A percentile compares a stretch with the other conserved stretches of the same genome.
These are phyloP conservation scores for Tetrao urogallus DNA, from an alignment of 2,113 vertebrate species.

Conservation along the genomic window DNA sequence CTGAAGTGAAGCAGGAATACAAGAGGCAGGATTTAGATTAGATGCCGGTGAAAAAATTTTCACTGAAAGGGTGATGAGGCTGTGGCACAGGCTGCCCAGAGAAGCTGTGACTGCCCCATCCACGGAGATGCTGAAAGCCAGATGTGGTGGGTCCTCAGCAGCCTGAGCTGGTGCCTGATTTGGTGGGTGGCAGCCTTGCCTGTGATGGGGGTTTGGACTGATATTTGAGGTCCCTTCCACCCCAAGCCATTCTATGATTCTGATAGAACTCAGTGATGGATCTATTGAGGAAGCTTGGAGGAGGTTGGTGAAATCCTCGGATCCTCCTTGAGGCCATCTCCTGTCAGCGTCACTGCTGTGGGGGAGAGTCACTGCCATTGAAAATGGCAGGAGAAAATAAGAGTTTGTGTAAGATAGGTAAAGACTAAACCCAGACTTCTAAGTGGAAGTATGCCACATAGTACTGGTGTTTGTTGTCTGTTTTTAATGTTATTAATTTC, in stretches of 20 bases:
- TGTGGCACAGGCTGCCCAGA: no score
- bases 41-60: no score
- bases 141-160: no score
- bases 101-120: no score
- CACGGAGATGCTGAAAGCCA: no score
- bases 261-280: not conserved
- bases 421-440: not conserved
- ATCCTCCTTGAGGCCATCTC: not conserved
- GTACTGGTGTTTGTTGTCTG: not conserved
- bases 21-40: not conserved
- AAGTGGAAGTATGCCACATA: not conserved
- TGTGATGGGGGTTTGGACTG: no score
- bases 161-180: no score
- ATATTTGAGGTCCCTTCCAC: no score
- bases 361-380: not conserved
- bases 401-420: not conserved
- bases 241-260: not conserved
- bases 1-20: not conserved
- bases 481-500: not conserved
- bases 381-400: not conserved
- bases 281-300: not conserved
- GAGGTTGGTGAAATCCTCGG: not conserved
- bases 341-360: not conserved
- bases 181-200: no score
- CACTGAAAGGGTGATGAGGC: no score